phyloP scores from a whole-genome alignment of 1,140 invertebrate genomes.

The Lepidurus couesii region DNA sequence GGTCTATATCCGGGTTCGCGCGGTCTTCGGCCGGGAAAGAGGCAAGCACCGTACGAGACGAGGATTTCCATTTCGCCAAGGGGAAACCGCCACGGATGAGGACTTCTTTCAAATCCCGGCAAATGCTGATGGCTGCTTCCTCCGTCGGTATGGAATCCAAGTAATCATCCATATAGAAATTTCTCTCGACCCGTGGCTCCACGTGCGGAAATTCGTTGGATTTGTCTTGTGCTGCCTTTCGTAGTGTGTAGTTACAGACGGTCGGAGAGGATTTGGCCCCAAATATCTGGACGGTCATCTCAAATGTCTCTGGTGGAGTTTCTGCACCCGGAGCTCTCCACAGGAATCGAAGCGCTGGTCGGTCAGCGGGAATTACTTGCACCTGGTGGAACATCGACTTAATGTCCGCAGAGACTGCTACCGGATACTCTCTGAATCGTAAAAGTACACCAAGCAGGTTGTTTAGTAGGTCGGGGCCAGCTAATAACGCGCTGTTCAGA shows the following conservation, averaged over 20 bases:
- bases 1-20: constrained; percentile 29
- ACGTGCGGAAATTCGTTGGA: constrained; percentile 31
- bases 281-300: constrained; percentile 35
- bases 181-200: neutral
- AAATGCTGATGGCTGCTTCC: constrained; percentile 28
- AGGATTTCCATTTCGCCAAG: constrained; percentile 30
- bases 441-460: constrained; percentile 30
- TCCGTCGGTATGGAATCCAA: neutral
- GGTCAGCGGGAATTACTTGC: constrained; percentile 13
- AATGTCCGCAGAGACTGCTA: too few relatives aligned
- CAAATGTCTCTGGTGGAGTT: constrained; percentile 4
- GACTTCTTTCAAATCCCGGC: constrained; percentile 3
- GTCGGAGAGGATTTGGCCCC: constrained; percentile 31
- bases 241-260: constrained; percentile 17
- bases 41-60: constrained; percentile 35
- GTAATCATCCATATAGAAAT: constrained; percentile 35
- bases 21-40: constrained; percentile 27
- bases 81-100: constrained; percentile 24
- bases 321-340: constrained; percentile 19
- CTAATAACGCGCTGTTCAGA: constrained; percentile 31
- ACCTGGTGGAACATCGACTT: constrained; percentile 37
- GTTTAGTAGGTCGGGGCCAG: constrained; percentile 31
- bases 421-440: constrained; percentile 24
- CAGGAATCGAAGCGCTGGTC: constrained; percentile 30
- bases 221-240: constrained; percentile 26